These are phyloP conservation scores for Lagenorhynchus albirostris DNA, from an alignment of 2,113 vertebrate genomes.

Conservation along the genomic window DNA sequence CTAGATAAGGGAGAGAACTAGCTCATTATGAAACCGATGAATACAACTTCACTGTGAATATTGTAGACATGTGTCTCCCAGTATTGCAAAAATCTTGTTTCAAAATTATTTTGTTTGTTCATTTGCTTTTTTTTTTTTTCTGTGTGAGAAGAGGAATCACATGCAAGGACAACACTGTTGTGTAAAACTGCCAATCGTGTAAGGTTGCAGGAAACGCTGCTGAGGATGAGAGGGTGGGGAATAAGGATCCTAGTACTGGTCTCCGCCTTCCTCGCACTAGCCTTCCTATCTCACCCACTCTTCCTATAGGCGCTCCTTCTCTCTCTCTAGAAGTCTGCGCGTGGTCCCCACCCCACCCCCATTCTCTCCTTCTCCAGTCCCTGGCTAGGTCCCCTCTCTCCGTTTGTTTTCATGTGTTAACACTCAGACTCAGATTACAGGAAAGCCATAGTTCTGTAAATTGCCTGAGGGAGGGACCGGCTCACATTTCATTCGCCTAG, in stretches of 20 bases:
- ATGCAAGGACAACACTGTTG: not conserved
- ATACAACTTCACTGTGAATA: not conserved
- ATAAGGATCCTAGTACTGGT: not conserved
- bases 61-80: too few species aligned
- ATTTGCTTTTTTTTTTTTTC: not conserved
- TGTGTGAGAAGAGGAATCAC: not conserved
- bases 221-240: not conserved
- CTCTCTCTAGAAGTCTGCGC: not conserved
- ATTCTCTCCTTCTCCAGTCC: not conserved
- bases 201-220: not conserved
- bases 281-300: not conserved
- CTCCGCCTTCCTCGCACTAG: not conserved
- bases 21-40: not conserved
- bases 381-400: not conserved
- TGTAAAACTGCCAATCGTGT: not conserved
- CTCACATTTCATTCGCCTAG: constrained; percentile 70
- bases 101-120: not conserved
- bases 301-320: too few species aligned
- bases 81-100: not conserved
- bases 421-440: constrained; percentile 61
- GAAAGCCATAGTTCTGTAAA: constrained; percentile 57
- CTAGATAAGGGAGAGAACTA: not conserved
- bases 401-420: not conserved
- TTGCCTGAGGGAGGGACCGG: constrained; percentile 61
- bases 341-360: rapidly evolving